Evolutionary conservation across 37 sponge, comb jelly and placozoan genomes (phyloP).

Genomic region (Axinella damicornis): DNA sequence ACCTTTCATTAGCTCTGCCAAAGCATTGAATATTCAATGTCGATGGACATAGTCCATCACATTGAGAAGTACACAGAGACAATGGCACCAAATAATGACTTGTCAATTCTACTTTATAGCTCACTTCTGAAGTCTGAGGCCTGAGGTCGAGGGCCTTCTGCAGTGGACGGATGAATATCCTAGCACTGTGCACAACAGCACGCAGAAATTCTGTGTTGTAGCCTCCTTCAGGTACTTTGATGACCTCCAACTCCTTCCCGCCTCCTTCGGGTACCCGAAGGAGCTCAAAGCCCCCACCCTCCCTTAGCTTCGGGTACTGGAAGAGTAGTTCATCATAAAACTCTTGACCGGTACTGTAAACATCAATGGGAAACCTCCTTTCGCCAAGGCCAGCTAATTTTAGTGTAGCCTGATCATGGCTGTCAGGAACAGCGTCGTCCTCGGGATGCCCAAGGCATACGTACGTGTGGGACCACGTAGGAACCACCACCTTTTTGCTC

Average conservation of each 20-base stretch:
- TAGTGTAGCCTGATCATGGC: conserved; percentile 10
- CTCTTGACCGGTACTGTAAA: conserved; percentile 10
- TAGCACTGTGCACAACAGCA: conserved; percentile 34
- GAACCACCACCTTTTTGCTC: too few relatives aligned
- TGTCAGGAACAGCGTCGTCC: conserved; percentile 47
- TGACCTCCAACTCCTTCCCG: conserved; percentile 33
- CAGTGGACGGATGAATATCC: conserved; percentile 26
- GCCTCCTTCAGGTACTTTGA: conserved; percentile 22
- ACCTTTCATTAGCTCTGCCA: too few relatives aligned
- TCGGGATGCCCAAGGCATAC: too few relatives aligned
- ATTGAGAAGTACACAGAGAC: too few relatives aligned
- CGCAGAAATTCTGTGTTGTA: conserved; percentile 10
- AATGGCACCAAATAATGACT: too few relatives aligned
- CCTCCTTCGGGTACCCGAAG: conserved; percentile 31
- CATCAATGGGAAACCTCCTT: conserved; percentile 8
- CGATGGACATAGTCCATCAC: too few relatives aligned
- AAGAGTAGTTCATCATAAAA: neutral
- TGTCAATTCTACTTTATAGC: too few relatives aligned
- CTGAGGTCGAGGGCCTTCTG: too few relatives aligned
- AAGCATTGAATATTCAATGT: too few relatives aligned
- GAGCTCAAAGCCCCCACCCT: conserved; percentile 43
- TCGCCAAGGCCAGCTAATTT: conserved; percentile 51
- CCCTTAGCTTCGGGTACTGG: conserved; percentile 31
- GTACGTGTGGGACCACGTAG: too few relatives aligned
- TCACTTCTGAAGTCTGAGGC: too few relatives aligned